Conservation (phyloP, 2,113 vertebrate species). For the Nipponia nippon region DNA sequence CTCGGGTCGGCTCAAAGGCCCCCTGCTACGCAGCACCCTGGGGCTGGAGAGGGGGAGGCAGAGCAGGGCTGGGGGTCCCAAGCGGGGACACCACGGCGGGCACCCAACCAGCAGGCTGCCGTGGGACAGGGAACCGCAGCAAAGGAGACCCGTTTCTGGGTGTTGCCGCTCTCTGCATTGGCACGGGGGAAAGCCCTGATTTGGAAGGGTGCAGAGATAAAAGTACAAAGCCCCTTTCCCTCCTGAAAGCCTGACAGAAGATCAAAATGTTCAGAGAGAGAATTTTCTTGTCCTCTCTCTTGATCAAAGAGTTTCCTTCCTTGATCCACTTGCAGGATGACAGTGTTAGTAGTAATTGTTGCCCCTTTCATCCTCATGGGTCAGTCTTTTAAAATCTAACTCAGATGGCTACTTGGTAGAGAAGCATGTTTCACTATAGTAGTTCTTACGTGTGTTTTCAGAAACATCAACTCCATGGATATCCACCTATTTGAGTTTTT, state of each 20-base stretch:
- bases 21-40: too few relatives aligned
- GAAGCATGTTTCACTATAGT: neutral
- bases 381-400: neutral
- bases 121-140: neutral
- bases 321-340: neutral
- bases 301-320: neutral
- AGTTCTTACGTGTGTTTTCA: neutral
- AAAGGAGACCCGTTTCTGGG: neutral
- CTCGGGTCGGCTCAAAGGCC: neutral
- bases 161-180: neutral
- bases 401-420: neutral
- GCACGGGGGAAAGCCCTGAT: neutral
- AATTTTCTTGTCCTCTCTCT: neutral
- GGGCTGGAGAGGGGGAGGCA: neutral
- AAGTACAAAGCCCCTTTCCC: neutral
- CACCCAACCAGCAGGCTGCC: fast-evolving
- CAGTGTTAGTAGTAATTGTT: neutral
- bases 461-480: neutral
- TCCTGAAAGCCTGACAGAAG: neutral
- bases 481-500: neutral
- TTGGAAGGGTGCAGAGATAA: neutral
- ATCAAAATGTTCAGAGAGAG: neutral
- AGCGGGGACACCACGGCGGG: fast-evolving
- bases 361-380: neutral
- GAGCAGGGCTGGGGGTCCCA: neutral